Evolutionary conservation across 2,113 vertebrate genomes (phyloP), one percentile per base, ranked within the genome.

Genomic region (Potamarius usumacintae): DNA sequence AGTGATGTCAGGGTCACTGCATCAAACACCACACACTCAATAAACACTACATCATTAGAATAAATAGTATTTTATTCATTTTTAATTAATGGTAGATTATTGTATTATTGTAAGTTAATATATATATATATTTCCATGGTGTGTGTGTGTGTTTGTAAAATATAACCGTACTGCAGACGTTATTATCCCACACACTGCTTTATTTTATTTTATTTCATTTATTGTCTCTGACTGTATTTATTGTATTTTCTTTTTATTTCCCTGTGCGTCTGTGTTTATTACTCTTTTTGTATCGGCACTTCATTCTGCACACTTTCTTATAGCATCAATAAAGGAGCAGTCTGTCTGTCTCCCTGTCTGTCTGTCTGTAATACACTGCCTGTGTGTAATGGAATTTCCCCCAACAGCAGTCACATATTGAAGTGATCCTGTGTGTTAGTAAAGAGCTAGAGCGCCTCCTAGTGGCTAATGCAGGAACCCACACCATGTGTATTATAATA

Each of bases 201-300:
- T 34, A 34, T 8, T 78, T 78, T 78, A 78, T 78, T 78, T 77
- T 77, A 77, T 77, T 53, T n/a, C 12, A 78, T 78, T 53, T 78
- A 78, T 78, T 78, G 76, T 78, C 76, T 78, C 76, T 53, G 50
- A 78, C 76, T 78, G 50, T 78, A 78, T 78, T 78, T 78, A 78
- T 78, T 78, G 50, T 78, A 53, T 78, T 78, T 78, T 78, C 76
- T 78, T 78, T 78, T 78, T 78, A 78, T 78, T 78, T 78, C 76
- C 76, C 72, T 25, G 42, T 53, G 76, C 50, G 76, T 78, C 50
- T 27, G 50, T 53, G 50, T 78, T 78, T 53, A 52, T 78, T 78
- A 78, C 50, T 78, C 48, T 53, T 52, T 30, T 50, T 15, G 50
- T 78, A 78, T n/a, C 50, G 7, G 22, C 50, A 78, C 76, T 78